phyloP scores from a whole-genome alignment of 2,113 vertebrate species.

The Gallinago undulata region DNA sequence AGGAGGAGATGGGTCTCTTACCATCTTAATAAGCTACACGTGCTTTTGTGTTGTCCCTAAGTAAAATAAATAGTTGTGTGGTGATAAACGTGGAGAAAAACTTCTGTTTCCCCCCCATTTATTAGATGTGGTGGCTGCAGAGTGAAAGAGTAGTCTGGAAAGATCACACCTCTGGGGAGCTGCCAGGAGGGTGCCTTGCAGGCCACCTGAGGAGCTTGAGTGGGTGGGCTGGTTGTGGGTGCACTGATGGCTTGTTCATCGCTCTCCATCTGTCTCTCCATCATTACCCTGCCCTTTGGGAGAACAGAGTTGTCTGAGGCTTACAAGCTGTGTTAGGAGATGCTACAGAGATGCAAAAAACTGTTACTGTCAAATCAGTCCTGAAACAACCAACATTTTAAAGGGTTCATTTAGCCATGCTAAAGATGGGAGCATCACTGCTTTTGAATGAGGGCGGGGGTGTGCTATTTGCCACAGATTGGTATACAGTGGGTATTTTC shows the following conservation, averaged over 20 bases:
- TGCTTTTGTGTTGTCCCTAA: neutral
- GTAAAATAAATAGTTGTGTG: neutral
- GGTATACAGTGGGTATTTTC: neutral
- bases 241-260: neutral
- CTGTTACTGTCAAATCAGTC: neutral
- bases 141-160: neutral
- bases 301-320: neutral
- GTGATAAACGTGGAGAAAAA: neutral
- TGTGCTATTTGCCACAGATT: neutral
- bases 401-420: neutral
- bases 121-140: neutral
- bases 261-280: neutral
- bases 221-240: neutral
- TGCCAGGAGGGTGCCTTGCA: neutral
- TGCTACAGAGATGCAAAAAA: neutral
- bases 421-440: neutral
- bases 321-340: neutral
- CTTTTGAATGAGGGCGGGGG: neutral
- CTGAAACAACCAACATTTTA: neutral
- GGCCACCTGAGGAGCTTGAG: neutral
- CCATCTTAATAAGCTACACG: neutral
- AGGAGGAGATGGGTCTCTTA: neutral
- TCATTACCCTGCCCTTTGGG: neutral
- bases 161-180: neutral
- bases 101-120: neutral